Evolutionary conservation across 2,113 vertebrate species (phyloP).

Genomic region (Sapayoa aenigma): DNA sequence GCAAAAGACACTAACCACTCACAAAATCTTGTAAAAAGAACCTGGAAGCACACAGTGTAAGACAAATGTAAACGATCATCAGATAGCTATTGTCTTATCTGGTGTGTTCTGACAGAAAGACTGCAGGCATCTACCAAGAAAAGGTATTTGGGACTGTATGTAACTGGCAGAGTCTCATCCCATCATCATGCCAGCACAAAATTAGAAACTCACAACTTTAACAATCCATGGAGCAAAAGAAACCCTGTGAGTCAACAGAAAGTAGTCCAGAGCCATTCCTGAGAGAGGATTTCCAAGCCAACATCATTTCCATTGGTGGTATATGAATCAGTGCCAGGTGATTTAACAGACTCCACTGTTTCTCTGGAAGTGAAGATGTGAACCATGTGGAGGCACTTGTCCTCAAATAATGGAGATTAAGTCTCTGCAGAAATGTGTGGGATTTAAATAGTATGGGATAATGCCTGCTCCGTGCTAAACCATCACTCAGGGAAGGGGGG

Average conservation of each 20-base stretch:
- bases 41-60: neutral
- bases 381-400: slow-evolving; percentile 10
- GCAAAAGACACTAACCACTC: neutral
- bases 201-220: slow-evolving; percentile 45
- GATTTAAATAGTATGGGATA: neutral
- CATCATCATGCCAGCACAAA: slow-evolving; percentile 10
- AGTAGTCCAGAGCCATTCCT: slow-evolving; percentile 16
- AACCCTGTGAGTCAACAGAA: slow-evolving; percentile 39
- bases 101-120: neutral
- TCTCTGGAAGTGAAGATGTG: slow-evolving; percentile 30
- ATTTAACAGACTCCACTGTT: neutral
- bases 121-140: neutral
- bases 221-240: slow-evolving; percentile 16
- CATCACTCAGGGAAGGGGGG: neutral
- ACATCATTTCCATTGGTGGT: slow-evolving; percentile 21
- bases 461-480: neutral
- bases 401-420: neutral
- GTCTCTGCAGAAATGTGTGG: neutral
- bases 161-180: slow-evolving; percentile 43
- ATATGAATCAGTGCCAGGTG: slow-evolving; percentile 52
- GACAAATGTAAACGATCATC: neutral
- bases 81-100: neutral
- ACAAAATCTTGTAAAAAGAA: neutral
- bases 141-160: slow-evolving; percentile 24
- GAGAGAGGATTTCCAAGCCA: slow-evolving; percentile 33